These are phyloP conservation scores for Phocoena sinus DNA, from an alignment of 2,113 vertebrate species.

Conservation along the genomic window DNA sequence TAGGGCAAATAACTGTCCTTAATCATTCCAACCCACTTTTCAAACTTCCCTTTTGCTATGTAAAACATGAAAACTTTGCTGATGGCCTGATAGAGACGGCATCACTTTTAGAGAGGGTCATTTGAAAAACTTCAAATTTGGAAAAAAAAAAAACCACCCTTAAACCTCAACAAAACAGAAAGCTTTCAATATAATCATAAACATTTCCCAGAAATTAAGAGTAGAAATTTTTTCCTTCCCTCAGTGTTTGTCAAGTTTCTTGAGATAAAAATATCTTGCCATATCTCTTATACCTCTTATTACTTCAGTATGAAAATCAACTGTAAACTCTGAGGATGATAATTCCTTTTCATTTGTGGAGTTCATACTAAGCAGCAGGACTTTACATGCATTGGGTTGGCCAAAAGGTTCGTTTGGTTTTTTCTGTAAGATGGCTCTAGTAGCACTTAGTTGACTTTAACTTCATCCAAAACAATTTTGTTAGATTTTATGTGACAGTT, in stretches of 20 bases:
- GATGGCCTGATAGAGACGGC: neutral
- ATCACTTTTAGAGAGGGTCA: neutral
- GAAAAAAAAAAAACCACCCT: neutral
- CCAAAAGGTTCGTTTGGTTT: too few species aligned
- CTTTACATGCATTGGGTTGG: neutral
- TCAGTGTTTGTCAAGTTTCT: neutral
- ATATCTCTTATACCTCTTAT: neutral
- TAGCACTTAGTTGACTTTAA: too few species aligned
- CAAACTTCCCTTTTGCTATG: neutral
- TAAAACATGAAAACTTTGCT: neutral
- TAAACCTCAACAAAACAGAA: neutral
- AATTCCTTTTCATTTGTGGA: neutral
- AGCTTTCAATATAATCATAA: neutral
- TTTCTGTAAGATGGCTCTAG: too few species aligned
- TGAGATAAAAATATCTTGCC: neutral
- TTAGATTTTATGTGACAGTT: too few species aligned
- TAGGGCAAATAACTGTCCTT: neutral
- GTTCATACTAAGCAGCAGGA: neutral
- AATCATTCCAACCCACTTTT: neutral
- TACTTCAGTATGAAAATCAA: neutral
- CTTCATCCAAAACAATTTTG: too few species aligned
- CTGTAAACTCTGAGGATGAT: neutral
- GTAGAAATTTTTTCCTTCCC: neutral
- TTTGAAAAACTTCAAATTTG: neutral
- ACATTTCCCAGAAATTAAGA: conserved; percentile 1